These are phyloP conservation scores for Mormyrops attenuatus DNA, from an alignment of 2,797 vertebrate genomes.

Conservation along the genomic window DNA sequence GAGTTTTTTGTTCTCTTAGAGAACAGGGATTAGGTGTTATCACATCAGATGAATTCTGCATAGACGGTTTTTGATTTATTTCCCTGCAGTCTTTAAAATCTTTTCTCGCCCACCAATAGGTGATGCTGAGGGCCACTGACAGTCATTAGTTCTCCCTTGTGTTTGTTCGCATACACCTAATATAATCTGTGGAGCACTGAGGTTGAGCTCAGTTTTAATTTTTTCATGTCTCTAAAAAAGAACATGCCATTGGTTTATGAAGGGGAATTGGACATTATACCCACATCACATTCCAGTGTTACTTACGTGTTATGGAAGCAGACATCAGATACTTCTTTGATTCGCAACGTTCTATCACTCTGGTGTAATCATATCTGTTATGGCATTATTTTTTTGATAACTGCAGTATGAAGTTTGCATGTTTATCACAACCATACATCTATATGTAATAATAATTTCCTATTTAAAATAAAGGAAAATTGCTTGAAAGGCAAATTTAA, in stretches of 20 bases:
- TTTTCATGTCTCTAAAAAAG: background rate
- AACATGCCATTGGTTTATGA: background rate
- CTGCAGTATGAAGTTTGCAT: background rate
- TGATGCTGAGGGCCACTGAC: conserved; percentile 1
- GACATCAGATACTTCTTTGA: background rate
- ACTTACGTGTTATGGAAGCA: background rate
- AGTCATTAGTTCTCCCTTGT: background rate
- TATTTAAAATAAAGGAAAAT: background rate
- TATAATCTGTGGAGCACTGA: conserved; percentile 3
- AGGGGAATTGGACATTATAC: background rate
- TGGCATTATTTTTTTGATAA: background rate
- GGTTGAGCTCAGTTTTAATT: background rate
- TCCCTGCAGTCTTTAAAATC: background rate
- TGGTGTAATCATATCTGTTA: background rate
- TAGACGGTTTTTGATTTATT: background rate
- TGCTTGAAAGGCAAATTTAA: background rate
- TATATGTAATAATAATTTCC: background rate
- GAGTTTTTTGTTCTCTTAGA: conserved; percentile 15
- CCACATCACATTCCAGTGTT: background rate
- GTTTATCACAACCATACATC: background rate
- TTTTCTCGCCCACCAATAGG: background rate
- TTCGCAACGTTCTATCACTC: background rate
- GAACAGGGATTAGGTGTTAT: conserved; percentile 7
- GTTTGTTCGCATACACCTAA: conserved; percentile 11
- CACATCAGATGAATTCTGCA: background rate